Base-by-base conservation (phyloP, 2,113 vertebrate species). In the Notarius lentiginosus region DNA sequence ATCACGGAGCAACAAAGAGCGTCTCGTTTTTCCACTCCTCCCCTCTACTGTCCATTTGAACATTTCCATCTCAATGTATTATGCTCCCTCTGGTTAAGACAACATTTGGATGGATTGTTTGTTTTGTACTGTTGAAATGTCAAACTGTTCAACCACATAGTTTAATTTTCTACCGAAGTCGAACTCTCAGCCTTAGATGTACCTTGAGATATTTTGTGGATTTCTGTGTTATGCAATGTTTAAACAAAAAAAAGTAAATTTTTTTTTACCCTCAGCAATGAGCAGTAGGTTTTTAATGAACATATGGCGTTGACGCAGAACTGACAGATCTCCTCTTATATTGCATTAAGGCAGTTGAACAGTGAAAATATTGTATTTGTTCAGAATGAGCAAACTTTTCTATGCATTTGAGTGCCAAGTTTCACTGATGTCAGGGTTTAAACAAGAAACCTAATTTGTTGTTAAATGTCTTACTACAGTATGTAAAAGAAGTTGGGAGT, bases 331-430 rank as follows among this genome's bases (percentile, higher is more conserved):
- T 73, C n/a, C 55, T 63, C 34, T 73, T 49, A 53, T 4, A 20
- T 41, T 55, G n/a, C 76, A 63, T 73, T 73, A 84, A n/a, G 53
- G 15, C 76, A 72, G 63, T 82, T 83, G 60, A 22, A 79, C 85
- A 83, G 76, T 75, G 51, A 53, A 85, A 83, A 87, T 76, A 68
- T 87, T 66, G 75, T 87, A 88, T 90, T 84, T 88, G 84, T 88
- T 88, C 83, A 66, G 63, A 86, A 83, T 11, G 70, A 89, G 82
- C 82, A 81, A 85, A 83, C 86, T 47, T 89, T 91, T 91, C 90
- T 91, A 91, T 90, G 90, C 90, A 91, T 90, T 79, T 84, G 83
- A 87, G 86, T 88, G 84, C 76, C 80, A 85, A 85, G 76, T 85
- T 80, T 85, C 60, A 66, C 66, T 34, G 18, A 60, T 53, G 51